Evolutionary conservation across 1,140 invertebrate species (phyloP).

Genomic region (Pseudobourletiella spinata): DNA sequence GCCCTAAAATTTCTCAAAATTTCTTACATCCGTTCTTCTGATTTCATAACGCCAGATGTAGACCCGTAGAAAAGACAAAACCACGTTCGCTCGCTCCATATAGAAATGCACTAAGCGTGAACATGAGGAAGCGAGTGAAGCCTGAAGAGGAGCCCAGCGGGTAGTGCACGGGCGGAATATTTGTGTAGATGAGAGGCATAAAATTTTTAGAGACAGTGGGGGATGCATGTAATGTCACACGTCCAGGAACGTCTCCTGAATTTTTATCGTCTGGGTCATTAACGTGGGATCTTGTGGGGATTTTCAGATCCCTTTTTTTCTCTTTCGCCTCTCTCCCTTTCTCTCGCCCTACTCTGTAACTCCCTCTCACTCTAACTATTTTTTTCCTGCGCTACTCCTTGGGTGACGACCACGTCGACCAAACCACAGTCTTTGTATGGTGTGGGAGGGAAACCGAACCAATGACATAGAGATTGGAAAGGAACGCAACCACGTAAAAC

Average conservation of each 20-base stretch:
- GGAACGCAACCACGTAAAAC: no score
- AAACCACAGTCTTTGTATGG: no score
- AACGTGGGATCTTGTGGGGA: constrained; percentile 21
- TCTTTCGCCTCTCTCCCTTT: constrained; percentile 1
- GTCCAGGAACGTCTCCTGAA: constrained; percentile 21
- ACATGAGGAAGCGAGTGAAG: neutral
- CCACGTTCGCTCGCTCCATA: no score
- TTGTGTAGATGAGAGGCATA: constrained; percentile 14
- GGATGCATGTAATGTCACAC: constrained; percentile 24
- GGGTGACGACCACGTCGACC: neutral
- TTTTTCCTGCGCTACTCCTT: no score
- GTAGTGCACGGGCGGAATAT: neutral
- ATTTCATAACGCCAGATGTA: no score
- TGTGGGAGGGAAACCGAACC: no score
- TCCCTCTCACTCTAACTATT: neutral
- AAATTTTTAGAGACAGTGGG: constrained; percentile 18
- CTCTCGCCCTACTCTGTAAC: neutral
- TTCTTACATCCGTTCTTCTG: no score
- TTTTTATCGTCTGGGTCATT: constrained; percentile 25
- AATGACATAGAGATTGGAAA: no score
- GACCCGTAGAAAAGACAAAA: no score
- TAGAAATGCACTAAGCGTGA: no score
- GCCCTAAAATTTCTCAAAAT: no score
- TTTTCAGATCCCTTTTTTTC: constrained; percentile 16
- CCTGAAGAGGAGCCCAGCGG: neutral